Conservation (phyloP, 2,888 invertebrate species). For the Folsomia manolachei region DNA sequence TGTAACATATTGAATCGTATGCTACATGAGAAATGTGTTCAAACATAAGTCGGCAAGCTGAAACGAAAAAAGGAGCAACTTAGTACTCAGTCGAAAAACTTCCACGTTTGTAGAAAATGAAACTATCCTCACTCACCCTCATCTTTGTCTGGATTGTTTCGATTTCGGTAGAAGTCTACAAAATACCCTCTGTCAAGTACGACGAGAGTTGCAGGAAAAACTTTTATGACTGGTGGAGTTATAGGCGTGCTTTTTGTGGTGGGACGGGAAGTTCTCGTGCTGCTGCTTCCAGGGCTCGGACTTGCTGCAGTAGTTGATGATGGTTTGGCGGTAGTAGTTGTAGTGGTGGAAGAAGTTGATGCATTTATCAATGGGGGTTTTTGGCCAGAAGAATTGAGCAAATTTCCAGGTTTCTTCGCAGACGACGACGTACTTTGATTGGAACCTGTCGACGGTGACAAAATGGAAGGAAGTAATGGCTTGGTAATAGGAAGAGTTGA, state of each 20-base stretch:
- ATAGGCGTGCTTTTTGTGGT: conserved; percentile 18
- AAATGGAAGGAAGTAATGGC: not conserved
- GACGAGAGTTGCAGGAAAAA: conserved; percentile 71
- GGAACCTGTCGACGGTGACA: not conserved
- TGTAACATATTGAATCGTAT: conserved; percentile 79
- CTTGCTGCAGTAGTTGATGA: not conserved
- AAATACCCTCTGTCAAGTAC: conserved; percentile 85
- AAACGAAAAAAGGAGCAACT: no score
- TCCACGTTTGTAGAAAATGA: no score
- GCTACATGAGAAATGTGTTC: conserved; percentile 75
- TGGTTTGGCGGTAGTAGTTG: not conserved
- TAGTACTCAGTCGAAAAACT: no score
- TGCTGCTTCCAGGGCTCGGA: not conserved
- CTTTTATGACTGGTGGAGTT: conserved; percentile 20
- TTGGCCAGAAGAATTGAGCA: not conserved
- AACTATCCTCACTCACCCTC: no score
- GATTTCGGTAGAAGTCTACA: conserved; percentile 82
- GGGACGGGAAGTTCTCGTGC: not conserved
- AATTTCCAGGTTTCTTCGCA: not conserved
- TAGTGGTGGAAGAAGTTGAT: not conserved
- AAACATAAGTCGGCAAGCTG: conserved; percentile 85
- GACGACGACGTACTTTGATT: not conserved
- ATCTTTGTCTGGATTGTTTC: conserved; percentile 62
- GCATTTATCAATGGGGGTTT: not conserved
- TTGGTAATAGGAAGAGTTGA: conserved; percentile 10